These are phyloP conservation scores for Trachelus troglodyta DNA, from an alignment of 2,888 invertebrate genomes.

Conservation along the genomic window DNA sequence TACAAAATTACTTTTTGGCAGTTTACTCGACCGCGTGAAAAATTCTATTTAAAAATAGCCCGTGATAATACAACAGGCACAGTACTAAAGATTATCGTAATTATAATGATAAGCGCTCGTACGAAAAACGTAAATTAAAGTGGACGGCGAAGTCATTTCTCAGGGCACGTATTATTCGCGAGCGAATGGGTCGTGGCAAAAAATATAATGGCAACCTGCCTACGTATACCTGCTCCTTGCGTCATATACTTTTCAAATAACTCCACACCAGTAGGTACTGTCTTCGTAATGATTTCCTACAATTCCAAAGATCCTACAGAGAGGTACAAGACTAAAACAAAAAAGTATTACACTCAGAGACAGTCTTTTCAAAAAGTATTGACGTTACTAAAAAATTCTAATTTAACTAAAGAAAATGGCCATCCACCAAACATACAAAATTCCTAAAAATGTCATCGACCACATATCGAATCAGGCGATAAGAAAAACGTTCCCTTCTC, in stretches of 20 bases:
- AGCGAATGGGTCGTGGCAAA: background rate
- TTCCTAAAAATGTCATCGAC: background rate
- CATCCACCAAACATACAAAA: background rate
- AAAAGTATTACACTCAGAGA: background rate
- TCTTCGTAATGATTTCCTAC: background rate
- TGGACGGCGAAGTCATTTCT: background rate
- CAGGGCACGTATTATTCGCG: background rate
- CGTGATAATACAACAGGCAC: background rate
- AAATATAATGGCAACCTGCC: background rate
- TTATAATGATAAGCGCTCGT: background rate
- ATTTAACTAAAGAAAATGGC: no score
- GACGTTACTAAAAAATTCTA: background rate
- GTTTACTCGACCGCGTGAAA: background rate
- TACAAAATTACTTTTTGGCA: no score
- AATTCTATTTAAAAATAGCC: background rate
- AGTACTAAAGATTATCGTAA: background rate
- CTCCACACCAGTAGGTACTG: background rate
- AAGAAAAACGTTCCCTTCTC: background rate
- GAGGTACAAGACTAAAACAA: background rate
- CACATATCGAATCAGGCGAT: no score
- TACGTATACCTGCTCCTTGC: background rate
- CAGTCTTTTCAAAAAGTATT: background rate
- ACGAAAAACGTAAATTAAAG: background rate
- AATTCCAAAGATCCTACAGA: background rate
- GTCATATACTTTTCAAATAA: background rate